phyloP scores from a whole-genome alignment of 2,888 invertebrate genomes.

The Pachydiplax longipennis region DNA sequence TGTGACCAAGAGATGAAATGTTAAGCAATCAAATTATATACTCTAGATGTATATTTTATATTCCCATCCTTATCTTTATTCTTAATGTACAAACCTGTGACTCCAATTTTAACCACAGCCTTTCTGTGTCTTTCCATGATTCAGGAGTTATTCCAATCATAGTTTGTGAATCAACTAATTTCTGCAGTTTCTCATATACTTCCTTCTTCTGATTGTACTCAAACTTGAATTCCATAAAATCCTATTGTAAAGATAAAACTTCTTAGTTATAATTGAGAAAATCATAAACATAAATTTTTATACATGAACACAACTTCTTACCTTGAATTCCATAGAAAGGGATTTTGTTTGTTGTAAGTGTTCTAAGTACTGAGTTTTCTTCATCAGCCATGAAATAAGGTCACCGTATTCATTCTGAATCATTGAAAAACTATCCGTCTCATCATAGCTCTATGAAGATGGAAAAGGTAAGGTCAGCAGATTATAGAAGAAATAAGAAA shows the following conservation, averaged over 20 bases:
- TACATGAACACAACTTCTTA: constrained; percentile 53
- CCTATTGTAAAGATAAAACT: constrained; percentile 60
- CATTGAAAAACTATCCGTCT: constrained; percentile 65
- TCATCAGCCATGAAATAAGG: constrained; percentile 81
- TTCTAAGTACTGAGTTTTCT: constrained; percentile 78
- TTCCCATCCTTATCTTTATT: too few relatives aligned
- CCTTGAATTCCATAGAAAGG: constrained; percentile 75
- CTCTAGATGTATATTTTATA: too few relatives aligned
- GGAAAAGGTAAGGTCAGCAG: neutral
- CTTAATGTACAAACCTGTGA: constrained; percentile 57
- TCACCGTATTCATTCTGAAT: constrained; percentile 83
- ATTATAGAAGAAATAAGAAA: too few relatives aligned
- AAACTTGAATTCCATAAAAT: constrained; percentile 78
- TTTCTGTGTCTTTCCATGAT: constrained; percentile 84
- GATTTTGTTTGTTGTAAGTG: constrained; percentile 78
- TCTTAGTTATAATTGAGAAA: neutral
- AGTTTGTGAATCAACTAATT: constrained; percentile 80
- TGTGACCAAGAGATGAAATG: neutral
- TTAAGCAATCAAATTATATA: too few relatives aligned
- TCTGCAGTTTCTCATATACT: constrained; percentile 78
- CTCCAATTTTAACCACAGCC: constrained; percentile 83
- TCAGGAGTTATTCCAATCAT: constrained; percentile 82
- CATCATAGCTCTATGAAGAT: constrained; percentile 51
- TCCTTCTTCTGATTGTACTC: constrained; percentile 78
- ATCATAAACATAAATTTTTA: constrained; percentile 10